These are phyloP conservation scores for Zele albiditarsus DNA, from an alignment of 2,888 invertebrate genomes.

Conservation along the genomic window DNA sequence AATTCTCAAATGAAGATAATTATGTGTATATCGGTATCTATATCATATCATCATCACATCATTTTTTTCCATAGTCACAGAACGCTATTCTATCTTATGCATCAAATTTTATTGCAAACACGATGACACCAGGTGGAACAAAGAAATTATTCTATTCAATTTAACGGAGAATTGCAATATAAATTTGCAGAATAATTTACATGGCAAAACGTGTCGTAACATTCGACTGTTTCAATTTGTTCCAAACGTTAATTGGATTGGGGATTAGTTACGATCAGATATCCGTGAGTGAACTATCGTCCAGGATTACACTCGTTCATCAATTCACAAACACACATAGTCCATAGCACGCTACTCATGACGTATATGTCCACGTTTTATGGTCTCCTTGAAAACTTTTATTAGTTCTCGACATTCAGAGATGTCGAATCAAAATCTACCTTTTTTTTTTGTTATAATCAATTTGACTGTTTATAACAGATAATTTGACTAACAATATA, in stretches of 20 bases:
- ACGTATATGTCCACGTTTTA: too few species aligned
- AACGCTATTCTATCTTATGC: not conserved
- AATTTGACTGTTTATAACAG: too few species aligned
- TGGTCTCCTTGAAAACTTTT: too few species aligned
- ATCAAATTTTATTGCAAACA: not conserved
- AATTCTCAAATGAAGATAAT: not conserved
- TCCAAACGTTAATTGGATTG: conserved; percentile 54
- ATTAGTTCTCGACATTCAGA: too few species aligned
- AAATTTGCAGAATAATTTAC: conserved; percentile 18
- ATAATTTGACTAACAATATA: too few species aligned
- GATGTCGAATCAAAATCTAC: too few species aligned
- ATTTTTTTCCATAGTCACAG: not conserved
- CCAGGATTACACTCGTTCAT: too few species aligned
- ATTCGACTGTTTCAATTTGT: conserved; percentile 42
- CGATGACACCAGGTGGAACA: too few species aligned
- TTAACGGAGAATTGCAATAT: not conserved
- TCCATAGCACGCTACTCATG: too few species aligned
- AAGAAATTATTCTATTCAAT: not conserved
- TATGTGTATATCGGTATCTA: not conserved
- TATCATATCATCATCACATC: not conserved
- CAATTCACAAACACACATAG: not conserved
- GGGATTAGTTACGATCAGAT: conserved; percentile 54
- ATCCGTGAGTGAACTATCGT: too few species aligned
- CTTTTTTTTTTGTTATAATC: too few species aligned
- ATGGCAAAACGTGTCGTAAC: conserved; percentile 34